Evolutionary conservation across 2,797 vertebrate species (phyloP).

Genomic region (Trachops cirrhosus): DNA sequence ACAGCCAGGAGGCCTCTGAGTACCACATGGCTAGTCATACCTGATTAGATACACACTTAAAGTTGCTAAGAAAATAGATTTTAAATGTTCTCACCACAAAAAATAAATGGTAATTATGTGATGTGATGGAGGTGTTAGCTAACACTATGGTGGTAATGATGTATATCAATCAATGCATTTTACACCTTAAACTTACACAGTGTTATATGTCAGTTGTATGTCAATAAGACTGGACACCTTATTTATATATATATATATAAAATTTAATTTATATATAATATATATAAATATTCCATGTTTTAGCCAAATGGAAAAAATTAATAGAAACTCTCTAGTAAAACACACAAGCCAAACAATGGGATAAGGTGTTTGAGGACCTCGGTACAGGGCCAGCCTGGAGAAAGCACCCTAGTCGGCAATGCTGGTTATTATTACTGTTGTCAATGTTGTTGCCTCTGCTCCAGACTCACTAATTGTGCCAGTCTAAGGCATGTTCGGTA

Average conservation of each 20-base stretch:
- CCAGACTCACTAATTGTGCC: neutral
- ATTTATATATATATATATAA: neutral
- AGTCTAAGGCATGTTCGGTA: accelerated
- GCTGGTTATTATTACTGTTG: neutral
- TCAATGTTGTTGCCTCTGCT: too few species aligned
- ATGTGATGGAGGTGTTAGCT: neutral
- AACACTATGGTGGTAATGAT: neutral
- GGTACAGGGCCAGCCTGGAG: neutral
- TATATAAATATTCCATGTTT: neutral
- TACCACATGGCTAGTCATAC: neutral
- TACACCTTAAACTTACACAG: neutral
- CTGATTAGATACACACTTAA: neutral
- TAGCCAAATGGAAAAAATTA: neutral
- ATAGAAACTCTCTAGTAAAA: neutral
- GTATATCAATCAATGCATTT: neutral
- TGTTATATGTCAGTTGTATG: neutral
- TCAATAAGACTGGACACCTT: neutral
- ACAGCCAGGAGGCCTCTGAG: neutral
- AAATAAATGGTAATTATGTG: neutral
- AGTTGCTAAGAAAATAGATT: neutral
- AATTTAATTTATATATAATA: neutral
- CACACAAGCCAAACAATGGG: neutral
- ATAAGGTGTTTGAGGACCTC: neutral
- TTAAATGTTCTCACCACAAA: neutral
- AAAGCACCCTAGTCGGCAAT: too few species aligned